Conservation (phyloP, 2,113 vertebrate genomes). For the Daboia siamensis region DNA sequence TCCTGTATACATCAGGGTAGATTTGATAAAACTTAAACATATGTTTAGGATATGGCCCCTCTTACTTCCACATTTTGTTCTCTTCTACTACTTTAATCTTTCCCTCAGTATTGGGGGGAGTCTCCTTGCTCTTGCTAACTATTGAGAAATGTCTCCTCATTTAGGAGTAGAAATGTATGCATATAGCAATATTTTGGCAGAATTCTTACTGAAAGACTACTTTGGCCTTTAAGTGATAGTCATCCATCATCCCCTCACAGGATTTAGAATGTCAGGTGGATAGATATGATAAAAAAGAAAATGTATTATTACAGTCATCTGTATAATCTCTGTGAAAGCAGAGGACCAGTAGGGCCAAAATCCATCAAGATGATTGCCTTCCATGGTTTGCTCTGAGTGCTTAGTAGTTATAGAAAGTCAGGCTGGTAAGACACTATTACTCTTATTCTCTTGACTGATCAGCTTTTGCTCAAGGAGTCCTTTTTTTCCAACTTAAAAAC, state of each 20-base stretch:
- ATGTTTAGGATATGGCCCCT: background rate
- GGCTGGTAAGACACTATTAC: slow-evolving; percentile 26
- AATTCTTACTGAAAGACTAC: background rate
- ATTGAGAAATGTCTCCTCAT: background rate
- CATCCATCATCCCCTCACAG: slow-evolving; percentile 55
- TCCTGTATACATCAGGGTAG: background rate
- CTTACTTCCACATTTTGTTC: too few relatives aligned
- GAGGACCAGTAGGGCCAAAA: slow-evolving; percentile 6
- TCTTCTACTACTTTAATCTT: background rate
- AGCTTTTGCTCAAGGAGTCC: slow-evolving; percentile 26
- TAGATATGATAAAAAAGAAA: slow-evolving; percentile 53
- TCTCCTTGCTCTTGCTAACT: background rate
- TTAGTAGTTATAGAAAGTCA: slow-evolving; percentile 41
- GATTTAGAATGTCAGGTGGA: slow-evolving; percentile 54
- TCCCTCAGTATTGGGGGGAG: background rate
- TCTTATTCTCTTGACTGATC: slow-evolving; percentile 40
- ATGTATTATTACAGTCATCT: slow-evolving; percentile 44
- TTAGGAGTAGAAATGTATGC: background rate
- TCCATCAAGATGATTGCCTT: slow-evolving; percentile 16
- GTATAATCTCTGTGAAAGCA: slow-evolving; percentile 19
- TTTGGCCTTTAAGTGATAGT: slow-evolving; percentile 27
- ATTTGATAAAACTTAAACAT: background rate
- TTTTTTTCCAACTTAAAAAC: slow-evolving; percentile 40
- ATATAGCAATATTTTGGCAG: background rate
- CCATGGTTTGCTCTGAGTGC: slow-evolving; percentile 14